Evolutionary conservation across 2,888 invertebrate species (phyloP), one percentile per base, ranked within the genome.

Genomic region (Melanargia galathea): DNA sequence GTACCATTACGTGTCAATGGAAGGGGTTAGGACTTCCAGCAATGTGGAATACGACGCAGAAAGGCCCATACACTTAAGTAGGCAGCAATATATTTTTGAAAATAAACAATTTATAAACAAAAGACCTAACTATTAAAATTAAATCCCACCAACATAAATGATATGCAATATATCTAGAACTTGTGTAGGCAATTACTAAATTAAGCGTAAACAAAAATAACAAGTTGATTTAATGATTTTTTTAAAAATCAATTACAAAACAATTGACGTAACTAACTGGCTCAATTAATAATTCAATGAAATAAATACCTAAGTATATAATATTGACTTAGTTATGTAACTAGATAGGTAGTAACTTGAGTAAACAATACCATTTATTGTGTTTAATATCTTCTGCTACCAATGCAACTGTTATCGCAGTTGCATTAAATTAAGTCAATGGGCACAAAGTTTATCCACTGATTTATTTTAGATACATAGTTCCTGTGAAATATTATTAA

Each of bases 331-430:
- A 3, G 51, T 18, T 30, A 30, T 16, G 46, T 7, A 24, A n/a
- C n/a, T n/a, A n/a, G n/a, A n/a, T n/a, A n/a, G n/a, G n/a, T n/a
- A n/a, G n/a, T n/a, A n/a, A 24, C 13, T 33, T 16, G 1, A 18
- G 51, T 51, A 30, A 51, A 33, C 51, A 33, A 30, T 30, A 18
- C 4, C 8, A 18, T 18, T 51, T 11, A 51, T 33, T 49, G 30
- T n/a, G 24, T 49, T 26, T 16, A 49, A 26, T 16, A 16, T 16
- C 40, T 18, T 18, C 18, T 40, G 10, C 18, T 43, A 10, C 2
- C 13, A n/a, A n/a, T n/a, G n/a, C 1, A 2, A 22, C 2, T 48
- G 24, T 7, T 48, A 48, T n/a, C 30, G 16, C 1, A n/a, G n/a
- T 16, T 49, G 16, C 8, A 30, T 24, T 49, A 20, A 45, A 10